Evolutionary conservation across 2,113 vertebrate species (phyloP).

Genomic region (Anguilla rostrata): DNA sequence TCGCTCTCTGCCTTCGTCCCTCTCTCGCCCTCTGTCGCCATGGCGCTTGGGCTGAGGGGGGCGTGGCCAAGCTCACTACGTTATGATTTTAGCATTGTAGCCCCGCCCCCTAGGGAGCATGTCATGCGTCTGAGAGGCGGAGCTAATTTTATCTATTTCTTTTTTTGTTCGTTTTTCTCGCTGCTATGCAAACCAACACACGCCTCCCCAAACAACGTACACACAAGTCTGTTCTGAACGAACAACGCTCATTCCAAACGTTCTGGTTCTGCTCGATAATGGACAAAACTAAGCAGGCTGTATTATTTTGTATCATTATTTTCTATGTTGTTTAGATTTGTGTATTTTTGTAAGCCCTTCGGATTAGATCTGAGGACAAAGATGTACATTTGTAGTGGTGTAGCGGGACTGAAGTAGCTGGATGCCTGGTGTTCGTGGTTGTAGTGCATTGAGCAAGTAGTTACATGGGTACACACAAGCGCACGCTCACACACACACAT

Average conservation of each 20-base stretch:
- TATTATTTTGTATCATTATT: constrained; percentile 4
- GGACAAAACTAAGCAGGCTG: neutral
- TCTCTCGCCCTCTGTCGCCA: neutral
- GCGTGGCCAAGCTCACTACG: neutral
- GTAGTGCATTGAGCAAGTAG: neutral
- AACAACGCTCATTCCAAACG: constrained; percentile 2
- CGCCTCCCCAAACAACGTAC: neutral
- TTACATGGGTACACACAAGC: too few relatives aligned
- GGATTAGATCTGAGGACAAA: constrained; percentile 14
- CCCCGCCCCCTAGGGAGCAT: neutral
- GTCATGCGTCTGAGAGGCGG: neutral
- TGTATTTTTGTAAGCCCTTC: constrained; percentile 4
- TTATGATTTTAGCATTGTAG: neutral
- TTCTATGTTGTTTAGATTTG: neutral
- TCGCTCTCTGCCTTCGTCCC: neutral
- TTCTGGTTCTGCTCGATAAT: neutral
- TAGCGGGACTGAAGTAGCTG: neutral
- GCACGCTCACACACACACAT: neutral
- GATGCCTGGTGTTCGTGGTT: neutral
- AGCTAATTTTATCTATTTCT: constrained; percentile 18
- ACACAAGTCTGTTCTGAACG: neutral
- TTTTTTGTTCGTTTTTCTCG: constrained; percentile 26
- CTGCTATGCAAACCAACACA: constrained; percentile 38
- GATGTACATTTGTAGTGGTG: neutral
- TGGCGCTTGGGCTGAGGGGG: constrained; percentile 9